A percentile compares a stretch with the other conserved stretches of the same genome.
phyloP scores from a whole-genome alignment of 2,888 invertebrate genomes.

The Argyresthia albistria region DNA sequence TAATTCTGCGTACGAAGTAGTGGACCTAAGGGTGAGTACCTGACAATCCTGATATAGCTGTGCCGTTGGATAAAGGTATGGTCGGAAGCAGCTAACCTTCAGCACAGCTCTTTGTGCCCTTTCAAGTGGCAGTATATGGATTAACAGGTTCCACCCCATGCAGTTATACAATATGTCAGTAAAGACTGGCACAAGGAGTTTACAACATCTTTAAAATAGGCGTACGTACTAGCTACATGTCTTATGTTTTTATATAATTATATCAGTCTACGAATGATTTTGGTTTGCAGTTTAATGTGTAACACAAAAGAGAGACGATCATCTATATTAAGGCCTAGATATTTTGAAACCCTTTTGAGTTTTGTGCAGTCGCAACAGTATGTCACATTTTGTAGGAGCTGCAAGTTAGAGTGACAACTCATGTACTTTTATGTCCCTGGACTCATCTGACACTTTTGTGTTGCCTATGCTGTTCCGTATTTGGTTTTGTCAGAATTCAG shows the following conservation, averaged over 20 bases:
- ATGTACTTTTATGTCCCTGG: background rate
- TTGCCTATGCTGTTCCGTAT: background rate
- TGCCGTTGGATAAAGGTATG: background rate
- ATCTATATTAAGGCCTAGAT: background rate
- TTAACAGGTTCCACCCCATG: background rate
- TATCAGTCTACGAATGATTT: background rate
- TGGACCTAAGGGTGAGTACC: background rate
- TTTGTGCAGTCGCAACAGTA: background rate
- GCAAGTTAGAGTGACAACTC: background rate
- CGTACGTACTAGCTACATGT: background rate
- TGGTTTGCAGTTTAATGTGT: background rate
- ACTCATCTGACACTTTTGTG: background rate
- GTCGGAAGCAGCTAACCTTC: background rate
- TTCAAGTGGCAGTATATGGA: background rate
- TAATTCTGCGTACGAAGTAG: too few relatives aligned
- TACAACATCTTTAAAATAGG: background rate
- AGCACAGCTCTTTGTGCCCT: background rate
- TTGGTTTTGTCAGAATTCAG: slow-evolving; percentile 11
- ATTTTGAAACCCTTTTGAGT: background rate
- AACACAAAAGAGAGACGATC: background rate
- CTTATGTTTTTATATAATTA: background rate
- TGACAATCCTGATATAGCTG: background rate
- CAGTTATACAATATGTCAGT: background rate
- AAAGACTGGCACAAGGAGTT: background rate
- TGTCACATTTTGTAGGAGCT: background rate